Conservation (phyloP, 2,888 invertebrate genomes). For the Ceraclea dissimilis region DNA sequence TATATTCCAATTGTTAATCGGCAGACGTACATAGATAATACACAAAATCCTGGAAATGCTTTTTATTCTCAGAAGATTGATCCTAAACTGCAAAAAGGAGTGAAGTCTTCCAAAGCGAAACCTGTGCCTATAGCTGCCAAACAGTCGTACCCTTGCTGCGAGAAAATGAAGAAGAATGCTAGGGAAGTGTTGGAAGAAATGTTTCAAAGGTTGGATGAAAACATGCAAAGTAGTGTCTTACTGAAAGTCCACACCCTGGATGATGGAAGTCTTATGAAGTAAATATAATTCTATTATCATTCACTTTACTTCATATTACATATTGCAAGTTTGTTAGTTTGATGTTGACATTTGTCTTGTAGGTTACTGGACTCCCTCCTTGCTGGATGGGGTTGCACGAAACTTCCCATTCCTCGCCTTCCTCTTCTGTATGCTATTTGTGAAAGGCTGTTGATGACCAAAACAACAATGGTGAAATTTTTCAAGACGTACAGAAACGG, state of each 20-base stretch:
- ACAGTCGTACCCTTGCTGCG: slow-evolving; percentile 12
- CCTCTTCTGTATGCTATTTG: slow-evolving; percentile 16
- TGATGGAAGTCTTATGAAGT: slow-evolving; percentile 18
- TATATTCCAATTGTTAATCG: not conserved
- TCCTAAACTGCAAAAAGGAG: not conserved
- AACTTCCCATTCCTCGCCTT: slow-evolving; percentile 11
- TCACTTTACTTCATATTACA: no score
- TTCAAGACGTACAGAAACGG: slow-evolving; percentile 19
- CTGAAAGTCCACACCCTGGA: slow-evolving; percentile 13
- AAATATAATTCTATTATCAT: no score
- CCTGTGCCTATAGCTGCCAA: slow-evolving; percentile 16
- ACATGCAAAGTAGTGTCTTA: slow-evolving; percentile 10
- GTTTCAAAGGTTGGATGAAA: slow-evolving; percentile 20
- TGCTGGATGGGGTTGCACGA: slow-evolving; percentile 19
- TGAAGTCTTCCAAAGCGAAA: slow-evolving; percentile 4
- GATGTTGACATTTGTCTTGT: not conserved
- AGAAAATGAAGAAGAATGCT: slow-evolving; percentile 14
- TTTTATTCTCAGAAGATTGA: not conserved
- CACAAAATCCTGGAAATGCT: not conserved
- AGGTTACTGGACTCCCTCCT: slow-evolving; percentile 19
- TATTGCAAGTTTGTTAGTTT: no score
- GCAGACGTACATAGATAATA: not conserved
- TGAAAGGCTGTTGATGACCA: slow-evolving; percentile 17
- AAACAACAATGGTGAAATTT: slow-evolving; percentile 15
- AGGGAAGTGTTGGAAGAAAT: slow-evolving; percentile 17